Base-by-base conservation (phyloP, 2,797 vertebrate species). In the Spizella passerina region DNA sequence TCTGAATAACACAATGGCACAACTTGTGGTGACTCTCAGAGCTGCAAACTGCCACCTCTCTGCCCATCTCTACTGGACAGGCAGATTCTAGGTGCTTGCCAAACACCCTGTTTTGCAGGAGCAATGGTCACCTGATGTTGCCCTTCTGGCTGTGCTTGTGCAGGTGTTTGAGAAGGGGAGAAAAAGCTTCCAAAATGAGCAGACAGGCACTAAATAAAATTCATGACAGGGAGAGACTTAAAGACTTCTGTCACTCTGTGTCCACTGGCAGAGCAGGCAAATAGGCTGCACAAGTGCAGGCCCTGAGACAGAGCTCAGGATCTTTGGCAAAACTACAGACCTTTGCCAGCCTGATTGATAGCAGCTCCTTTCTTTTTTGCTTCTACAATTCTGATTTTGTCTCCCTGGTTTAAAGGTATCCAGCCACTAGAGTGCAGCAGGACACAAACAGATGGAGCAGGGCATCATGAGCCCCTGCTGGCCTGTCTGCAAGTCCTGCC, bases 381-480 rank as follows among this genome's bases (percentile, higher is more conserved):
- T 64, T 61, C 38, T 44, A 7, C 26, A 60, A 60, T 18, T 70
- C 41, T 23, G 64, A 11, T 53, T 77, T 36, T 53, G 39, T 52
- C 53, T 66, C 10, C 50, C 44, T 71, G 23, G 9, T 86, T 65
- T 56, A 66, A 90, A 93, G 52, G 46, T 66, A 69, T 76, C 75
- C 72, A 85, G 78, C 88, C 95, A 93, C 94, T 96, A 96, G 93
- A 93, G 93, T 38, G 92, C 94, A 96, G 93, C 88, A 94, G 76
- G 76, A 89, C 86, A 95, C 23, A 96, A 90, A 88, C 17, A 15
- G 38, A 71, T 1, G 15, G 36, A 53, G 64, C 56, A 92, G 91
- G 81, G 61, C 59, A 91, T 34, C 36, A 14, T 0, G 0, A 50
- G 21, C 12, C 53, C 0, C 0, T 47, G 32, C 66, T 63, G 55